These are phyloP conservation scores for Volucella inflata DNA, from an alignment of 2,888 invertebrate genomes.

Conservation along the genomic window DNA sequence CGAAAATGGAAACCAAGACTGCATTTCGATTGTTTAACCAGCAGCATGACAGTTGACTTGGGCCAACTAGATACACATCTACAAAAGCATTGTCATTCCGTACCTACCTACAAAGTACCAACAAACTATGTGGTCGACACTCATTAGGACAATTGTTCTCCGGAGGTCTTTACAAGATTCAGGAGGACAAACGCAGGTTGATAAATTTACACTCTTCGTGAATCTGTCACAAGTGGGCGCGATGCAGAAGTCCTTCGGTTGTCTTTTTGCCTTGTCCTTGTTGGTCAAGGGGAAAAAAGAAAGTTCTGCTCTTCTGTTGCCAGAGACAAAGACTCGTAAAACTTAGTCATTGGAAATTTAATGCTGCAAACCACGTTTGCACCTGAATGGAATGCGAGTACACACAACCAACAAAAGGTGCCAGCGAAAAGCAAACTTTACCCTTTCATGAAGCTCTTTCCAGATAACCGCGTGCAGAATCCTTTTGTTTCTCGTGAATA, in stretches of 20 bases:
- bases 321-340: slow-evolving; percentile 19
- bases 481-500: slow-evolving; percentile 46
- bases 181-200: slow-evolving; percentile 20
- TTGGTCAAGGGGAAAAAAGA: slow-evolving; percentile 42
- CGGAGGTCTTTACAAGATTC: not conserved
- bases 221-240: slow-evolving; percentile 11
- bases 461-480: slow-evolving; percentile 22
- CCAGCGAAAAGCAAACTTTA: slow-evolving; percentile 51
- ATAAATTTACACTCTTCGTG: slow-evolving; percentile 31
- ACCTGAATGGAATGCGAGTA: slow-evolving; percentile 64
- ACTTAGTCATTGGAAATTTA: slow-evolving; percentile 39
- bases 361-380: slow-evolving; percentile 47
- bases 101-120: not conserved
- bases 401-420: slow-evolving; percentile 16
- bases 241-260: slow-evolving; percentile 21
- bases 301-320: slow-evolving; percentile 3
- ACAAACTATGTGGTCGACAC: slow-evolving; percentile 59
- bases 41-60: not conserved
- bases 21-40: slow-evolving; percentile 57
- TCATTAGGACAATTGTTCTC: slow-evolving; percentile 69
- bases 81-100: too few relatives aligned
- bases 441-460: slow-evolving; percentile 33
- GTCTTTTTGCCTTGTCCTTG: not conserved
- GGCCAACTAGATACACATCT: slow-evolving; percentile 4
- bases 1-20: slow-evolving; percentile 61